These are phyloP conservation scores for Drosophila atripex DNA, from an alignment of 2,888 invertebrate species.

Conservation along the genomic window DNA sequence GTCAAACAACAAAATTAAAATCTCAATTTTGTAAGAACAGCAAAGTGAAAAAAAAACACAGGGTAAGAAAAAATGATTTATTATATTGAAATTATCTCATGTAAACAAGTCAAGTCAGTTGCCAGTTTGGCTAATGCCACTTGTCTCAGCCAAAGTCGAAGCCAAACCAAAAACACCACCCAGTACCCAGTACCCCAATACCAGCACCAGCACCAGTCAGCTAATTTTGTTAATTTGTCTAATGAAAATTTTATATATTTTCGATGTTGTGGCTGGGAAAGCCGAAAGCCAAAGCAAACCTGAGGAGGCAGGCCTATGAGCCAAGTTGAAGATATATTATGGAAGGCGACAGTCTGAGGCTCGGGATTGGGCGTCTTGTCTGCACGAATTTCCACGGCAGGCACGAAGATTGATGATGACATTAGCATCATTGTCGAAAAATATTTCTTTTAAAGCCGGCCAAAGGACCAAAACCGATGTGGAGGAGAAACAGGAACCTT, in stretches of 20 bases:
- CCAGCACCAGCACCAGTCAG: constrained; percentile 37
- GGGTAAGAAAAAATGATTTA: constrained; percentile 69
- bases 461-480: constrained; percentile 55
- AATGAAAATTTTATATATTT: constrained; percentile 71
- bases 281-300: constrained; percentile 46
- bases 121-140: constrained; percentile 76
- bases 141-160: constrained; percentile 55
- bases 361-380: constrained; percentile 26
- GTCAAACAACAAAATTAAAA: constrained; percentile 38
- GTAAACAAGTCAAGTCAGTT: constrained; percentile 82
- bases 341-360: constrained; percentile 33
- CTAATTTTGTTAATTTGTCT: constrained; percentile 78
- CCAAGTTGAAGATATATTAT: constrained; percentile 55
- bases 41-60: background rate
- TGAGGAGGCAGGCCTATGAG: constrained; percentile 37
- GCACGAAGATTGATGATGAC: constrained; percentile 83
- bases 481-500: constrained; percentile 35
- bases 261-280: constrained; percentile 28
- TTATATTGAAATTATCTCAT: constrained; percentile 81
- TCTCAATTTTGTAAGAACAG: constrained; percentile 34
- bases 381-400: constrained; percentile 56
- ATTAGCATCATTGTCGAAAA: constrained; percentile 82
- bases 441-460: constrained; percentile 60
- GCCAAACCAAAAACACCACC: constrained; percentile 10
- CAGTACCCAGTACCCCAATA: background rate